Percentiles rank a stretch among this genome's conserved stretches.
Conservation (phyloP, 1,140 invertebrate genomes). For the Colletes gigas region DNA sequence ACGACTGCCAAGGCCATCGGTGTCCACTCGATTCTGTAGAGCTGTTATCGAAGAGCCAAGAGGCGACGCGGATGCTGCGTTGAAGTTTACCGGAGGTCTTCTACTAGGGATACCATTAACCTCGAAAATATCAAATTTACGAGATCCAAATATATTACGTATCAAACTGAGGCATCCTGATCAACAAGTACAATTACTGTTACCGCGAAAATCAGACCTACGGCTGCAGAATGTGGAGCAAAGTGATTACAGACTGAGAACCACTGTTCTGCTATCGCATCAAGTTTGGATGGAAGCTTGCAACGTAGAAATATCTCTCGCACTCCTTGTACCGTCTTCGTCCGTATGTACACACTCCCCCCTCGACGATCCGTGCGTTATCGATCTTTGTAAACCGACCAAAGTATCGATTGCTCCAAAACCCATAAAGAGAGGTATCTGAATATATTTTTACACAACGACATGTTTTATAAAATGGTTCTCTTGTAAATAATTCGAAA, state of each 20-base stretch:
- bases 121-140: constrained; percentile 91
- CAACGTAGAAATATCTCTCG: constrained; percentile 92
- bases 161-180: constrained; percentile 96
- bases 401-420: constrained; percentile 94
- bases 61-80: constrained; percentile 89
- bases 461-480: constrained; percentile 25
- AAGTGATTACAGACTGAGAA: constrained; percentile 89
- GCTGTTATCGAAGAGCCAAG: constrained; percentile 93
- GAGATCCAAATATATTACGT: constrained; percentile 87
- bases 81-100: constrained; percentile 97
- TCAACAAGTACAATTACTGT: constrained; percentile 91
- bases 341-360: constrained; percentile 79
- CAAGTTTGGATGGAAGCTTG: constrained; percentile 94
- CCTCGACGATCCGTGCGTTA: constrained; percentile 84
- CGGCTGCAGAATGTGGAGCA: constrained; percentile 78
- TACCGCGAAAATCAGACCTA: constrained; percentile 88
- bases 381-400: constrained; percentile 94
- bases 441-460: constrained; percentile 47
- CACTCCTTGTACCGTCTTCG: constrained; percentile 88
- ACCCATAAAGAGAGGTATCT: constrained; percentile 90
- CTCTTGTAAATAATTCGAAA: constrained; percentile 28
- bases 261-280: constrained; percentile 93
- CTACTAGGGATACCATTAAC: constrained; percentile 92
- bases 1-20: constrained; percentile 76
- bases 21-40: constrained; percentile 82